These are phyloP conservation scores for Scaptomyza tumidula DNA, from an alignment of 2,888 invertebrate species.

Conservation along the genomic window DNA sequence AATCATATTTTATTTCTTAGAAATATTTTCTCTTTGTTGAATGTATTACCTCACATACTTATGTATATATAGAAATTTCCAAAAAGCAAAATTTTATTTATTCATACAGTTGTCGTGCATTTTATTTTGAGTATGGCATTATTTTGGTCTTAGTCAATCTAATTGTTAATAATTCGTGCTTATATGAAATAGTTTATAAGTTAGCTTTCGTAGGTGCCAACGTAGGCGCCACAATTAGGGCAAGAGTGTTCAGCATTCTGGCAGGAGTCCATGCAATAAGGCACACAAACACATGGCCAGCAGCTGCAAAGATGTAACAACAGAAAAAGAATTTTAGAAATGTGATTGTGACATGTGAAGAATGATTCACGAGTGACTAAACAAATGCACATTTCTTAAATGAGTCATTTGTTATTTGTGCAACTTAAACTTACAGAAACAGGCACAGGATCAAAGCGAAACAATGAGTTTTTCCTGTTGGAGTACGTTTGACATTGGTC, in stretches of 20 bases:
- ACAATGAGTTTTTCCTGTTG: conserved; percentile 63
- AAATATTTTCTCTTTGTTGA: background rate
- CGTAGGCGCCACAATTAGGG: conserved; percentile 71
- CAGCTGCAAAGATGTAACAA: conserved; percentile 43
- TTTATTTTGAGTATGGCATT: conserved; percentile 19
- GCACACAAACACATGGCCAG: conserved; percentile 74
- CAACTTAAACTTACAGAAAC: conserved; percentile 59
- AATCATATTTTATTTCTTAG: background rate
- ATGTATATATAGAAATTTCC: background rate
- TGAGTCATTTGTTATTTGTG: background rate
- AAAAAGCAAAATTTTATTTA: background rate
- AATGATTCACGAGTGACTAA: conserved; percentile 33
- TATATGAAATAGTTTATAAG: background rate
- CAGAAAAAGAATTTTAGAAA: background rate
- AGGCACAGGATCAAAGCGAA: conserved; percentile 62
- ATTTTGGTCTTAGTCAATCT: background rate
- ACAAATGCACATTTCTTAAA: background rate
- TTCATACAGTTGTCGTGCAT: background rate
- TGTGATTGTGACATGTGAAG: background rate
- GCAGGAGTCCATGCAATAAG: conserved; percentile 76
- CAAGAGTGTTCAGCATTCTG: conserved; percentile 79
- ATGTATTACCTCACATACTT: background rate
- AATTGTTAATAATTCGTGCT: conserved; percentile 23
- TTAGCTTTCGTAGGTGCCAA: conserved; percentile 68
- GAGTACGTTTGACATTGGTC: conserved; percentile 45